A percentile compares a stretch with the other conserved stretches of the same genome.
phyloP scores from a whole-genome alignment of 2,797 vertebrate genomes.

The Dryobates pubescens region DNA sequence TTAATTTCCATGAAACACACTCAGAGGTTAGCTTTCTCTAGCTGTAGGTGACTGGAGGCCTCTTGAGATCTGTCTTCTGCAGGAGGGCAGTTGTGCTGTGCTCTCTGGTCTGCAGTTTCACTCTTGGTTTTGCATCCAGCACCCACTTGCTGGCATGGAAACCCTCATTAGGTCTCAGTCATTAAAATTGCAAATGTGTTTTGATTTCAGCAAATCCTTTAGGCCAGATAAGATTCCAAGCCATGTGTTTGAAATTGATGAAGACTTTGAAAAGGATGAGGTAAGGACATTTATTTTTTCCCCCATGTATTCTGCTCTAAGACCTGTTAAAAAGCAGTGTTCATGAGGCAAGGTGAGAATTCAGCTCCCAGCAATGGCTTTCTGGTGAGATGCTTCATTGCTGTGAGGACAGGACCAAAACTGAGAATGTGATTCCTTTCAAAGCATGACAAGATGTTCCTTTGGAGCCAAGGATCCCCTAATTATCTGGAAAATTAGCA shows the following conservation, averaged over 20 bases:
- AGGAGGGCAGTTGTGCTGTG: neutral
- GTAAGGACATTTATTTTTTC: constrained; percentile 56
- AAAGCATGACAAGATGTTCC: neutral
- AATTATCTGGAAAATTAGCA: neutral
- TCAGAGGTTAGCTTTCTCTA: neutral
- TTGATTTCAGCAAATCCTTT: constrained; percentile 89
- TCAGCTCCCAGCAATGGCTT: neutral
- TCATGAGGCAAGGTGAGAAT: neutral
- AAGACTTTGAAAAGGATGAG: constrained; percentile 94
- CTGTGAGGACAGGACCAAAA: neutral
- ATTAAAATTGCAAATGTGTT: constrained; percentile 58
- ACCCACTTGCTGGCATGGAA: neutral
- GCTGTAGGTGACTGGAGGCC: neutral
- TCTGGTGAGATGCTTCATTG: neutral
- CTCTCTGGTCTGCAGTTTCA: neutral
- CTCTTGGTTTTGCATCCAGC: neutral
- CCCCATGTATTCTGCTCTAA: neutral
- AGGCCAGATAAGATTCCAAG: constrained; percentile 93
- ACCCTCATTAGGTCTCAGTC: neutral
- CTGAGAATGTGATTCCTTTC: neutral
- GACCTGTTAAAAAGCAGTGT: neutral
- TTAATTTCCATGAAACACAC: neutral
- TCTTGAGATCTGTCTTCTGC: neutral
- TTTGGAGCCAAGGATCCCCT: neutral
- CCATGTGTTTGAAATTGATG: constrained; percentile 94